Evolutionary conservation across 2,113 vertebrate genomes (phyloP), one percentile per base, ranked within the genome.

Genomic region (Cygnus atratus): DNA sequence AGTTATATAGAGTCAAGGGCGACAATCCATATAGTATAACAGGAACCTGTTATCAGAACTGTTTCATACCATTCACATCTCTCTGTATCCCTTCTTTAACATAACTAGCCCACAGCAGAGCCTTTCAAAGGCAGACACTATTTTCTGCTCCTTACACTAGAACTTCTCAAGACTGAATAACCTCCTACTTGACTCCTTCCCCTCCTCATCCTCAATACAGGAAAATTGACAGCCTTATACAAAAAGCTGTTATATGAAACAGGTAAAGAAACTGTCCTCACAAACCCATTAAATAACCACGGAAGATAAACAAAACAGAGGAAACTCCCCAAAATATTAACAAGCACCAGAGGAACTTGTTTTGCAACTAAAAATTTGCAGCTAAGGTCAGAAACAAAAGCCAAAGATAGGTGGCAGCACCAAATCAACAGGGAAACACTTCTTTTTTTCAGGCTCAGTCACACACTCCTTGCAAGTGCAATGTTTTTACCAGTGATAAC

Each of bases 401-500:
- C 26, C 68, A 61, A 73, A 71, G 41, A 65, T 15, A 96, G 91
- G 29, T 87, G 74, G 91, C 75, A 96, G 90, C 82, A 92, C 31
- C 21, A 29, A 86, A 90, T 24, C 48, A 87, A 52, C 16, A 82
- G 3, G 48, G 22, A 92, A 76, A 41, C 17, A 20, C 62, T 7
- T 16, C 4, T 54, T 29, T 41, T 18, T 29, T 41, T 12, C 16
- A 9, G 37, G 37, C 62, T 29, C 24, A 37, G 54, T 39, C 61
- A 43, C 4, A 22, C 8, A 41, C 6, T 13, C 22, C 16, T 6
- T 46, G 6, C 20, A 74, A 95, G 55, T 18, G 61, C 52, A 68
- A 76, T 21, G 52, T 87, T 94, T 83, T 95, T 95, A 99, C 99
- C 98, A 54, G 98, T 99, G 72, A 99, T 78, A 76, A 98, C 41